Conservation (phyloP, 2,113 vertebrate genomes). For the Zosterops pallidus region DNA sequence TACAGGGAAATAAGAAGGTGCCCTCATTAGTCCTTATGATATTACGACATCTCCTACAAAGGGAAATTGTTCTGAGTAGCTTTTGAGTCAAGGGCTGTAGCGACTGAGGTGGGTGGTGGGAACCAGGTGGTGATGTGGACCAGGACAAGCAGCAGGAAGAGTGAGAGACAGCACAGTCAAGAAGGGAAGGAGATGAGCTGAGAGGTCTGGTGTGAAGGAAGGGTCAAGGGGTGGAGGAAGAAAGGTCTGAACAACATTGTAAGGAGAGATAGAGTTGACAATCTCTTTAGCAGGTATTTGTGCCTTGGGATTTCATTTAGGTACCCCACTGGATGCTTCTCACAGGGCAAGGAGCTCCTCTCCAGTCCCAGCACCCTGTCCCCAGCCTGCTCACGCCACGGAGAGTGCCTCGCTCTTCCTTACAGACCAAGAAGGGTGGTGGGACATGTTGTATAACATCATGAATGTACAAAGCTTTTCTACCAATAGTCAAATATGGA, state of each 20-base stretch:
- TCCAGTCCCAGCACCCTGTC: not conserved
- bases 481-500: not conserved
- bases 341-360: not conserved
- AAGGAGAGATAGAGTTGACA: not conserved
- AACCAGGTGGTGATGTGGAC: not conserved
- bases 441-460: not conserved
- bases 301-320: not conserved
- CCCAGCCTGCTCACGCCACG: rapidly evolving
- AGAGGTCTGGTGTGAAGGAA: not conserved
- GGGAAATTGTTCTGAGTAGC: not conserved
- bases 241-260: not conserved
- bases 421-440: not conserved
- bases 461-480: not conserved
- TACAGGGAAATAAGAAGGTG: not conserved
- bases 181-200: not conserved
- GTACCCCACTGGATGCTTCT: not conserved
- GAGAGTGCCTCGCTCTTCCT: not conserved
- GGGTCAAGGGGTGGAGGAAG: not conserved
- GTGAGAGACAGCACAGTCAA: not conserved
- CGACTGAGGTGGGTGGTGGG: not conserved
- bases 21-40: not conserved
- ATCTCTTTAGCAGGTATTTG: not conserved
- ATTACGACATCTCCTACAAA: not conserved
- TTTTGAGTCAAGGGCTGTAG: not conserved
- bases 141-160: not conserved